Conservation (phyloP, 2,888 invertebrate species). For the Andrena minutula region DNA sequence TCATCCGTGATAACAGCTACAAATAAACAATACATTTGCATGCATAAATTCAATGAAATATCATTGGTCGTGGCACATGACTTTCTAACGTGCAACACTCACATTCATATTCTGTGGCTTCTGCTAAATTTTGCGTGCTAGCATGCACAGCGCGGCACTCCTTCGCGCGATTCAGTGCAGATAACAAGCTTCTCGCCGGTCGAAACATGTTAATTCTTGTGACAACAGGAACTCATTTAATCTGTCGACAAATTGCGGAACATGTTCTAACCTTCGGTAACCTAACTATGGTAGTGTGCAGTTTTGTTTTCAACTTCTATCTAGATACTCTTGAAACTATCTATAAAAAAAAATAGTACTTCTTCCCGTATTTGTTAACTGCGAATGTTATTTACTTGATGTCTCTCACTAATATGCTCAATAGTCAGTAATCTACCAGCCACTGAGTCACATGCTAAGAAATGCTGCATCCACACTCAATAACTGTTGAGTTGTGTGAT, state of each 20-base stretch:
- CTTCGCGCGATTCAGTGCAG: conserved; percentile 71
- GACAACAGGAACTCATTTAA: conserved; percentile 20
- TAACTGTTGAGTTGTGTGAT: conserved; percentile 22
- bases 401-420: neutral
- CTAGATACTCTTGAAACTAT: neutral
- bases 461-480: neutral
- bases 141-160: conserved; percentile 72
- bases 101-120: conserved; percentile 79
- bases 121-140: conserved; percentile 71
- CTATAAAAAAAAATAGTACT: neutral
- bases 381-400: neutral
- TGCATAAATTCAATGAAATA: neutral
- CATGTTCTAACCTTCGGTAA: conserved; percentile 49
- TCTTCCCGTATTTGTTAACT: neutral
- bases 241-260: neutral
- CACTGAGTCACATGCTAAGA: neutral
- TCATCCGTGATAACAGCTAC: conserved; percentile 80
- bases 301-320: conserved; percentile 17
- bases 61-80: neutral
- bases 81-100: conserved; percentile 54
- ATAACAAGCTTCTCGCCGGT: conserved; percentile 72
- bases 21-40: conserved; percentile 4
- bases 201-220: conserved; percentile 76
- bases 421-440: neutral
- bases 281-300: conserved; percentile 6